Base-by-base conservation (phyloP, 1,140 invertebrate species). In the Grapholita molesta region DNA sequence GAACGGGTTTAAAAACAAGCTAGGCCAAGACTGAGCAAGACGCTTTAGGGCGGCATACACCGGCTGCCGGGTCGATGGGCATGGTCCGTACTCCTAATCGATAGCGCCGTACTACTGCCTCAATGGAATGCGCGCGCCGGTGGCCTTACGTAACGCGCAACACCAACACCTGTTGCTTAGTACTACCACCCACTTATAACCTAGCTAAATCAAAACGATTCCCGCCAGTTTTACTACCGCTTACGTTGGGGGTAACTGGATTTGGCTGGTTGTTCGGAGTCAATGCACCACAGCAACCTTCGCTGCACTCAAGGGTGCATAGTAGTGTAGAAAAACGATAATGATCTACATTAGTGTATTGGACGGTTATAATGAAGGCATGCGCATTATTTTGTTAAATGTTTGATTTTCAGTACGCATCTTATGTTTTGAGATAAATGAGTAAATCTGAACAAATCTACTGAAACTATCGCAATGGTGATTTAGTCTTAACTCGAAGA, bases 281-380 rank as follows among this genome's bases (percentile, higher is more conserved):
- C 88, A 90, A 83, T 89, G 88, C 86, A 90, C 88, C 77, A 74
- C 61, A 52, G 80, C 85, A 90, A 89, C 88, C 86, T 90, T 89
- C 86, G 80, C 71, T 86, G 86, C 86, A 88, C 88, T 88, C 85
- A 89, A 89, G 86, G 86, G 86, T 87, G 85, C 85, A 87, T 85
- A 85, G 84, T 86, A 83, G 80, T 73, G 76, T 70, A 70, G 74
- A 24, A 61, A 55, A 69, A 81, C 83, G 85, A 87, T 87, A 90
- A 87, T 86, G 78, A 90, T 89, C 84, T 90, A 86, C 78, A 84
- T 83, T 86, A 83, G 73, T 70, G 64, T 78, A 85, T 86, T 85
- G 79, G 70, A 71, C 69, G 69, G 69, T 57, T 67, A 69, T 79
- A 80, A 79, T 76, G 71, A 21, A 61, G 12, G 7, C 6, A n/a